A percentile compares a stretch with the other conserved stretches of the same genome.
Conservation (phyloP, 1,140 invertebrate genomes). For the Ooceraea biroi region DNA sequence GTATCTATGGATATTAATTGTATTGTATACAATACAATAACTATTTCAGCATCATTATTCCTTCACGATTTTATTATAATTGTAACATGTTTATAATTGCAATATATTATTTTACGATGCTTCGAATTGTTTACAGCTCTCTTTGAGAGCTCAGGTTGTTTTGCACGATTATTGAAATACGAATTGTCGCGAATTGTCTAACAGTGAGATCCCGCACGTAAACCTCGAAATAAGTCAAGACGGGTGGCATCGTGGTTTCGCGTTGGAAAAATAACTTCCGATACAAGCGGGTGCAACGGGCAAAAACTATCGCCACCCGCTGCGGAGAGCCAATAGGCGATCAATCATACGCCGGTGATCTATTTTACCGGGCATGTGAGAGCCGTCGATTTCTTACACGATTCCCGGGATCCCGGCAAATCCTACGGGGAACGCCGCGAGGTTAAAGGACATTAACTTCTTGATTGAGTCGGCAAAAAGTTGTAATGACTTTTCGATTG, state of each 20-base stretch:
- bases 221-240: constrained; percentile 36
- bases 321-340: constrained; percentile 79
- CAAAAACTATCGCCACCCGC: constrained; percentile 66
- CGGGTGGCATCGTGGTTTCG: constrained; percentile 27
- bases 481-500: constrained; percentile 85
- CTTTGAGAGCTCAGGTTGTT: neutral
- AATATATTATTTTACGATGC: neutral
- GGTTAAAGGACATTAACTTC: constrained; percentile 85
- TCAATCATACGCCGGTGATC: constrained; percentile 84
- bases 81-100: neutral
- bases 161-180: constrained; percentile 4
- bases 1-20: constrained; percentile 7
- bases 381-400: constrained; percentile 82
- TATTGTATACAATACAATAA: neutral
- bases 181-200: constrained; percentile 13
- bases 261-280: constrained; percentile 57
- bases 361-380: constrained; percentile 84
- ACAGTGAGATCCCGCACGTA: neutral
- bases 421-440: constrained; percentile 79
- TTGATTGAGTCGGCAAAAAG: constrained; percentile 85
- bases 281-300: constrained; percentile 45
- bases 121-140: neutral
- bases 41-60: neutral
- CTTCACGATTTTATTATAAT: constrained; percentile 12
- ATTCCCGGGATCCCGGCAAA: constrained; percentile 72